These are phyloP conservation scores for Bombus balteatus DNA, from an alignment of 1,140 invertebrate species.

Conservation along the genomic window DNA sequence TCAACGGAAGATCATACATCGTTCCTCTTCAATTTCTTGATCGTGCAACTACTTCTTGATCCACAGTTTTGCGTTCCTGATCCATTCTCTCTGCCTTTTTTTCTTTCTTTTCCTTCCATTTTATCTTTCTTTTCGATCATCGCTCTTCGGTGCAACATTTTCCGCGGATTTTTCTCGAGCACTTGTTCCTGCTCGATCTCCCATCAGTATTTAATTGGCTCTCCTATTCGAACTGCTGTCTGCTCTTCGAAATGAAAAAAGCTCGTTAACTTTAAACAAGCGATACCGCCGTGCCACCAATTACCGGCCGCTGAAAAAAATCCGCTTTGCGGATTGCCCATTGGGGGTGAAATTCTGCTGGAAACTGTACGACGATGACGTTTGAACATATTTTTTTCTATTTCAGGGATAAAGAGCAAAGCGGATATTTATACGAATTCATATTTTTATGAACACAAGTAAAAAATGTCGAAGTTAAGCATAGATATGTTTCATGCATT, in stretches of 20 bases:
- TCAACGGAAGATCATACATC: neutral
- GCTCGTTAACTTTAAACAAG: slow-evolving; percentile 51
- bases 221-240: slow-evolving; percentile 11
- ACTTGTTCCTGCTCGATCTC: slow-evolving; percentile 36
- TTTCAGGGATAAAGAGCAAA: neutral
- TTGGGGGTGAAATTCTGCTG: neutral
- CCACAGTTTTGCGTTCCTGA: neutral
- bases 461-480: neutral
- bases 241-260: slow-evolving; percentile 28
- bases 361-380: neutral
- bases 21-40: neutral
- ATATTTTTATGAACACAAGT: neutral
- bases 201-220: slow-evolving; percentile 50
- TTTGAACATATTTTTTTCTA: neutral
- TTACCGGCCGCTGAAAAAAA: slow-evolving; percentile 14
- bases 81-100: neutral
- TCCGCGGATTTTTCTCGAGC: slow-evolving; percentile 26
- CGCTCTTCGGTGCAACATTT: slow-evolving; percentile 36
- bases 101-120: neutral
- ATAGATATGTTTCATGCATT: neutral
- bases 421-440: neutral
- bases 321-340: neutral
- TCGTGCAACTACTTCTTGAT: slow-evolving; percentile 16
- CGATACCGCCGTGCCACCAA: slow-evolving; percentile 24
- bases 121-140: neutral